phyloP scores from a whole-genome alignment of 2,113 vertebrate genomes.

The Leptobrachium leishanense region DNA sequence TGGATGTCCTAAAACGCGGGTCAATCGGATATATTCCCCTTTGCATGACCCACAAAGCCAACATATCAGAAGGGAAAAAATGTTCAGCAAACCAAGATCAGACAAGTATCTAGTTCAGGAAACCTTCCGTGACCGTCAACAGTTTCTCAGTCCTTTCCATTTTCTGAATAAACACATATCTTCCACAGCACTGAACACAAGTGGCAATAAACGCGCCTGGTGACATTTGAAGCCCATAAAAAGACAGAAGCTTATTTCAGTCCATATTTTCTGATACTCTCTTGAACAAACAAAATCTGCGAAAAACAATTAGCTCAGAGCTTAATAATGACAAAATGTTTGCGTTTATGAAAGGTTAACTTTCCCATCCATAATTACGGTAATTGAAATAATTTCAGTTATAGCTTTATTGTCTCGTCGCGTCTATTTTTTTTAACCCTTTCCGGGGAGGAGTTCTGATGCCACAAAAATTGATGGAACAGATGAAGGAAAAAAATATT shows the following conservation, averaged over 20 bases:
- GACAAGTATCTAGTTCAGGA: no score
- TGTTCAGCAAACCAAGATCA: no score
- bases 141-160: neutral
- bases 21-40: no score
- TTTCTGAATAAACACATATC: neutral
- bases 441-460: neutral
- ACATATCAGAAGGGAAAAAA: no score
- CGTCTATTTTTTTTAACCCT: slow-evolving; percentile 1
- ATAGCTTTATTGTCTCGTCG: slow-evolving; percentile 7
- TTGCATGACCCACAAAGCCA: no score
- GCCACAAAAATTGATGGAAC: no score
- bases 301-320: slow-evolving; percentile 19
- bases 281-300: slow-evolving; percentile 32
- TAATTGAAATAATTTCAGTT: slow-evolving; percentile 16
- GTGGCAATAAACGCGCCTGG: slow-evolving; percentile 14
- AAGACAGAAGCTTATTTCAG: slow-evolving; percentile 22
- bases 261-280: slow-evolving; percentile 14
- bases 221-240: slow-evolving; percentile 35
- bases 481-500: no score
- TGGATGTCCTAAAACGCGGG: no score
- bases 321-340: slow-evolving; percentile 39
- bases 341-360: slow-evolving; percentile 36
- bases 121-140: no score
- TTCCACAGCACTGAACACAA: neutral
- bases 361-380: slow-evolving; percentile 22